These are phyloP conservation scores for Cololabis saira DNA, from an alignment of 2,113 vertebrate species.

Conservation along the genomic window DNA sequence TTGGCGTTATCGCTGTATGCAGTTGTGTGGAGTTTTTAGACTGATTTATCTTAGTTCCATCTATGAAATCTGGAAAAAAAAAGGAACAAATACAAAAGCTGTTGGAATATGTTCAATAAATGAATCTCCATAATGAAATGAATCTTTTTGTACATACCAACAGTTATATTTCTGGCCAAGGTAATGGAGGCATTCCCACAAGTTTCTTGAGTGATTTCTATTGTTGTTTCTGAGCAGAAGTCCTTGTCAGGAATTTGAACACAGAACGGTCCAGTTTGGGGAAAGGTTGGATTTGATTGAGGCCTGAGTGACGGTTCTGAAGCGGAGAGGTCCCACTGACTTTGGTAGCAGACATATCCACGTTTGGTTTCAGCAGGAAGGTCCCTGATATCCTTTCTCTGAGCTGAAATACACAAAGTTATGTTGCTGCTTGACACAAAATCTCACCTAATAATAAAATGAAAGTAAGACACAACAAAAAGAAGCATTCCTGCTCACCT, in stretches of 20 bases:
- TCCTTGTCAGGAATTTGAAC: neutral
- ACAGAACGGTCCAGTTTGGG: neutral
- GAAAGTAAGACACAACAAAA: neutral
- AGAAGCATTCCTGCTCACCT: conserved; percentile 54
- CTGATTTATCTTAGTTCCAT: neutral
- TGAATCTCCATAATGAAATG: neutral
- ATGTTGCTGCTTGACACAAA: neutral
- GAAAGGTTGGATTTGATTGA: too few species aligned
- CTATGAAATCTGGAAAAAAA: conserved; percentile 21
- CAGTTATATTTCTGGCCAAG: neutral
- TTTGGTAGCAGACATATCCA: conserved; percentile 23
- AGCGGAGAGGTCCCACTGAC: conserved; percentile 17
- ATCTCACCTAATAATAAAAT: neutral
- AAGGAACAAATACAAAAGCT: neutral
- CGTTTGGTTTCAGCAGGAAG: rapidly evolving
- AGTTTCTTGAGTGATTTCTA: neutral
- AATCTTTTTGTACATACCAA: conserved; percentile 46
- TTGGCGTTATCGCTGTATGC: too few species aligned
- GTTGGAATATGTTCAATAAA: too few species aligned
- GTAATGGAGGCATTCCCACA: rapidly evolving
- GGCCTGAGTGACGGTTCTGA: neutral
- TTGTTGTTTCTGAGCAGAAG: conserved; percentile 26
- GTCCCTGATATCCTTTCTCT: rapidly evolving
- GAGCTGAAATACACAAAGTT: conserved; percentile 46
- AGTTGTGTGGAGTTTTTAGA: too few species aligned